These are phyloP conservation scores for Megalurothrips usitatus DNA, from an alignment of 2,888 invertebrate species.

Conservation along the genomic window DNA sequence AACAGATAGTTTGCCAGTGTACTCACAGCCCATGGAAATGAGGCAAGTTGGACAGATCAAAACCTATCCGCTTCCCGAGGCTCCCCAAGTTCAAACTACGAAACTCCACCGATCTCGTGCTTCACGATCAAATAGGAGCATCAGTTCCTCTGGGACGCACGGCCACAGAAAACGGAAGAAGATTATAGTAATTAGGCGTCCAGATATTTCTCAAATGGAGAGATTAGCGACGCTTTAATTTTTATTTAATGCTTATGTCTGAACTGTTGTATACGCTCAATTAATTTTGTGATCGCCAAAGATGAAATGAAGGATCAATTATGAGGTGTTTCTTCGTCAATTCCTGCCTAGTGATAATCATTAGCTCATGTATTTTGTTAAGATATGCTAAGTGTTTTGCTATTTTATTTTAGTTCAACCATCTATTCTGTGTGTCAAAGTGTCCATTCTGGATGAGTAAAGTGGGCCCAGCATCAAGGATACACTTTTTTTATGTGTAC, in stretches of 20 bases:
- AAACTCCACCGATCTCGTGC: background rate
- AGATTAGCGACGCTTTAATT: background rate
- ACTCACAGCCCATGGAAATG: background rate
- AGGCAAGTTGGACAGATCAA: background rate
- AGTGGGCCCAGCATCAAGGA: background rate
- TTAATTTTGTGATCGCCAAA: slow-evolving; percentile 12
- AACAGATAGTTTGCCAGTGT: background rate
- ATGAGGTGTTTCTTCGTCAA: background rate
- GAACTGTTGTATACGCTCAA: background rate
- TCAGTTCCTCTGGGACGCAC: background rate
- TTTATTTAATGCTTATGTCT: background rate
- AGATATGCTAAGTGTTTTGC: no score
- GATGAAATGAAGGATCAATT: background rate
- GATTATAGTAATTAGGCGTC: slow-evolving; percentile 1
- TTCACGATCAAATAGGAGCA: background rate
- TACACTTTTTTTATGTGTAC: background rate
- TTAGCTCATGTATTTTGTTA: background rate
- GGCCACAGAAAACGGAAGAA: background rate
- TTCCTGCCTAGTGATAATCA: background rate
- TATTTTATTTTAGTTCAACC: background rate
- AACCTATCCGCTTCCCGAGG: background rate
- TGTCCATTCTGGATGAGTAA: no score
- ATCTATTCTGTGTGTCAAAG: background rate
- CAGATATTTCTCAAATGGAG: slow-evolving; percentile 9
- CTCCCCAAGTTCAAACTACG: background rate